Conservation (phyloP, 2,113 vertebrate species). For the Dasyprocta punctata region DNA sequence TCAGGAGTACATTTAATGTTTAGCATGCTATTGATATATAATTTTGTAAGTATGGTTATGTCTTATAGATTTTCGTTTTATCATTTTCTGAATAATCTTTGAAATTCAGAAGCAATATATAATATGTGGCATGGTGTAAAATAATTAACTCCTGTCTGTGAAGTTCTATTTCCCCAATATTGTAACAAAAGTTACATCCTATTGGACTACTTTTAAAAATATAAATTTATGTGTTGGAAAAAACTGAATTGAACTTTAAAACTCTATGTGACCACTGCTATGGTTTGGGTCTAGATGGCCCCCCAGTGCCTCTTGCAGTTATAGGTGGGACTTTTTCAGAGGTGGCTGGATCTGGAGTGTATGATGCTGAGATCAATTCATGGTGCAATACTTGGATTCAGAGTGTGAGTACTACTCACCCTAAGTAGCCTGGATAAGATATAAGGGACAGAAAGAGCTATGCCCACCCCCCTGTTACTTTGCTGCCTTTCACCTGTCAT, state of each 20-base stretch:
- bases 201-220: not conserved
- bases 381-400: not conserved
- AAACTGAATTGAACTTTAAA: constrained; percentile 26
- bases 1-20: constrained; percentile 34
- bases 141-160: not conserved
- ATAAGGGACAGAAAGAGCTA: not conserved
- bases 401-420: not conserved
- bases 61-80: not conserved
- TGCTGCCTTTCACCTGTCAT: not conserved
- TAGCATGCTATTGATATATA: not conserved
- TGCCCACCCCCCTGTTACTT: not conserved
- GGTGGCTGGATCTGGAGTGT: not conserved
- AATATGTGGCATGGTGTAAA: not conserved
- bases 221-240: not conserved
- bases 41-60: not conserved
- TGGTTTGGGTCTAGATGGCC: not conserved
- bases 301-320: not conserved
- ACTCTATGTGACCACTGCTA: not conserved
- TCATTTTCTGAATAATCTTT: constrained; percentile 47
- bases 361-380: not conserved
- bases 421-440: not conserved
- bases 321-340: not conserved
- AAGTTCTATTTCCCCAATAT: constrained; percentile 2
- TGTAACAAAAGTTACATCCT: not conserved
- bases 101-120: constrained; percentile 5